These are phyloP conservation scores for Pan troglodytes DNA, from an alignment of 2,113 vertebrate species.

Conservation along the genomic window NHGRI_mPanTro3-v2.1_pri NC_072401.2:11283001-11283500, in stretches of 20 bases:
- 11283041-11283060: background rate
- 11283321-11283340: background rate
- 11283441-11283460: background rate
- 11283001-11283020: background rate
- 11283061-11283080: rapidly evolving
- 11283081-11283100: background rate
- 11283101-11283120: background rate
- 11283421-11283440: background rate
- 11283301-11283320: background rate
- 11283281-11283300: background rate
- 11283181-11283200: background rate
- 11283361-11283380: background rate
- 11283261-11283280: background rate
- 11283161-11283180: no score
- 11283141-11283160: background rate
- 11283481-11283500: background rate
- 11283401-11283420: background rate
- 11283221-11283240: background rate
- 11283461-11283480: background rate
- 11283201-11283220: background rate
- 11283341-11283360: background rate
- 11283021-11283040: background rate
- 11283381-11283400: background rate
- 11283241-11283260: background rate
- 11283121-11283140: background rate